Base-by-base conservation (phyloP, 2,888 invertebrate species). In the Fabriciana adippe region DNA sequence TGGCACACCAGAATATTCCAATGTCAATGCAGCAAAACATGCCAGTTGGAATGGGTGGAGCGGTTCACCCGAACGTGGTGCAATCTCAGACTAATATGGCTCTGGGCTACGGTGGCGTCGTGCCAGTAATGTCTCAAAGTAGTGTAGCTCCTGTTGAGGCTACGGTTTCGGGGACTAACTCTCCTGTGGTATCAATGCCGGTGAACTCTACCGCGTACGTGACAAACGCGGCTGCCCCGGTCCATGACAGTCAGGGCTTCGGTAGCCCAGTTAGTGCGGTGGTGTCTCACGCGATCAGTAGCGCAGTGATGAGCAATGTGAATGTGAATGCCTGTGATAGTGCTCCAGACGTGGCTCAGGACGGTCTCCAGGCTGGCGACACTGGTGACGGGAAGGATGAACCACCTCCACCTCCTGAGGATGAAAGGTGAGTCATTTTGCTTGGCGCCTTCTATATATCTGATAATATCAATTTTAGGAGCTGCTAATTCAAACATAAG, bases 91-190 rank as follows among this genome's bases (percentile, higher is more conserved):
- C 92, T 1, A 92, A 83, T 72, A 92, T 93, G 87, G 91, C 89
- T 41, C 77, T 92, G 51, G 85, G 86, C 1, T 92, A 92, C 57
- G 90, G 89, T 5, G 83, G 84, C 51, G 92, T 92, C 14, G 91
- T 92, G 75, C 92, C 93, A 0, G 91, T 92, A 31, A 93, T 93
- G 92, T 92, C 93, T n/a, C 93, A 93, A 77, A 89, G 87, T 77
- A 93, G 85, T 75, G 91, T 92, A 18, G 88, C 91, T 50, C 89
- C 89, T 0, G 87, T 88, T 6, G 93, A 93, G 73, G 82, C 88
- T 6, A 82, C 92, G 1, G 93, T 93, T 48, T 93, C 93, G 21
- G 92, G 93, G 67, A 93, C 93, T 78, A 93, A 92, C 78, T 93
- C 93, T 3, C 93, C 93, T 8, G 92, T 93, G 51, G 93, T 93